Base-by-base conservation (phyloP, 1,140 invertebrate species). In the Harlomillsia oculata region DNA sequence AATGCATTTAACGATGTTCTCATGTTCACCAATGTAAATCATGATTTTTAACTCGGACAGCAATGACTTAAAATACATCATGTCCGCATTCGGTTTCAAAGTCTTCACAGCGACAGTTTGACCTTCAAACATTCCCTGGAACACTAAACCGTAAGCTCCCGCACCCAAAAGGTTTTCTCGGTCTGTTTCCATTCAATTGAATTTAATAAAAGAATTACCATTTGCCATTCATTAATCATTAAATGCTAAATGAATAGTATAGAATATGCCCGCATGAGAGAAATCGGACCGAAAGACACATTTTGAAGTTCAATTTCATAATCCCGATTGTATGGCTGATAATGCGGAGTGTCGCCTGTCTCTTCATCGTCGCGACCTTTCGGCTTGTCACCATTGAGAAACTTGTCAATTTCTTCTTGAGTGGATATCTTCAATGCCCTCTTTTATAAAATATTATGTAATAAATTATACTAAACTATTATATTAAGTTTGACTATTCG, bases 21-120 rank as follows among this genome's bases (percentile, higher is more conserved):
- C 26, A 44, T 57, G 55, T 9, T 43, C 16, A 1, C 48, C 55
- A 44, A 57, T 57, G 39, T 41, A 57, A 14, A 50, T 51, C 55
- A 57, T 57, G 3, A 57, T 57, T 32, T 57, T 57, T 1, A 51
- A 18, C 32, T 57, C 55, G 2, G 46, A 51, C 8, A 57, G n/a
- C 8, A 57, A 29, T 5, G 46, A 41, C 30, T 50, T 51, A 20
- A 57, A 57, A 20, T 49, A 21, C n/a, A 43, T 51, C 5, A 51
- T 18, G 28, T 57, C 39, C 11, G 48, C 48, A 29, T 41, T 28
- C 1, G 48, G 37, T 28, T 57, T 57, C 14, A 46, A 34, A 29
- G 48, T 58, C 29, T 58, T 58, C 11, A 58, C 32, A 8, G 56
- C 56, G 16, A 52, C 56, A 11, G 3, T 5, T 3, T 2, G 5